A percentile compares a stretch with the other conserved stretches of the same genome.
These are phyloP conservation scores for Trachelipus rathkii DNA, from an alignment of 1,140 invertebrate genomes.

Conservation along the genomic window DNA sequence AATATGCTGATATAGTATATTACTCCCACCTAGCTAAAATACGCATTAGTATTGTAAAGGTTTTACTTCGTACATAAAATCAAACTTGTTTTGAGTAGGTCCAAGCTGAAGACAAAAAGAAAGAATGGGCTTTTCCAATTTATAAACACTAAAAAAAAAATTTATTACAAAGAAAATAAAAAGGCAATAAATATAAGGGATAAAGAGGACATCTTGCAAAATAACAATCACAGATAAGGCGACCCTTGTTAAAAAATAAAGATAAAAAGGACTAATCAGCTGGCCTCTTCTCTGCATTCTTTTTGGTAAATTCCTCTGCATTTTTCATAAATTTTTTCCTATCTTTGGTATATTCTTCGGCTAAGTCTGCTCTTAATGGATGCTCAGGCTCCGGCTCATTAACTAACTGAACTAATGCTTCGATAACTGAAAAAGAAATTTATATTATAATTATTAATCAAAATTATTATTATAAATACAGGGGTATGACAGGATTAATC, in stretches of 20 bases:
- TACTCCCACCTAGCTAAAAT: neutral
- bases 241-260: neutral
- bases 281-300: conserved; percentile 93
- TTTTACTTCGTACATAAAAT: neutral
- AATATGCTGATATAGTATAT: neutral
- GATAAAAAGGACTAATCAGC: conserved; percentile 61
- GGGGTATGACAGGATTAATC: no score
- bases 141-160: neutral
- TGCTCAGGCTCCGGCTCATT: conserved; percentile 98
- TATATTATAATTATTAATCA: no score
- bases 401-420: conserved; percentile 90
- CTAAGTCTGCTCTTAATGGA: conserved; percentile 90
- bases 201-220: conserved; percentile 3
- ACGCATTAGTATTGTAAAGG: neutral
- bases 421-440: conserved; percentile 72
- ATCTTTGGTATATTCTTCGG: conserved; percentile 94
- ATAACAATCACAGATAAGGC: conserved; percentile 12
- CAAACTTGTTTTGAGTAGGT: neutral
- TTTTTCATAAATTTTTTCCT: conserved; percentile 97
- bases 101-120: neutral
- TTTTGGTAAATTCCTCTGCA: conserved; percentile 97
- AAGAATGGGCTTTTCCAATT: neutral
- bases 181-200: neutral
- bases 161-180: neutral
- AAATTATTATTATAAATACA: no score